Base-by-base conservation (phyloP, 2,797 vertebrate species). In the Lagocephalus sceleratus region DNA sequence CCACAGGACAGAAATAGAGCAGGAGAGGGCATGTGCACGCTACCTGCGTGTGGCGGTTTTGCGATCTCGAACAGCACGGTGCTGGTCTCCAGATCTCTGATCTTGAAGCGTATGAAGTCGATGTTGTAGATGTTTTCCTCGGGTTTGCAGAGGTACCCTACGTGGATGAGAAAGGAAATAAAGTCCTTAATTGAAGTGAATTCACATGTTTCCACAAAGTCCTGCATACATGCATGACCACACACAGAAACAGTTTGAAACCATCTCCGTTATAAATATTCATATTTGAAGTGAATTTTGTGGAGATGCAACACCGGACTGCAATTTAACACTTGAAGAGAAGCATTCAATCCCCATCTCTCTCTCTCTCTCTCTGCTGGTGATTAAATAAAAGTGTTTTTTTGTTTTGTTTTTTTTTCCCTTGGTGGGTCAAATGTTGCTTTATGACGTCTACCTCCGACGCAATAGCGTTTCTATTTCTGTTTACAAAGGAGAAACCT, bases 31-130 rank as follows among this genome's bases (percentile, higher is more conserved):
- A 23, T 14, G 32, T 35, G 15, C 19, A 26, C 10, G 5, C 12
- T 84, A 95, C 94, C 94, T 84, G 90, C 70, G 52, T 85, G 73
- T 35, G 92, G 92, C 0, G 95, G 95, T 73, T 97, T 97, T 75
- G 94, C 93, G 10, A 97, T 96, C 85, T 97, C 95, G 85, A 97
- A 97, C 16, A 97, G 86, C 57, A 95, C 93, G 0, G 93, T 94
- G 64, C 92, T 88, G 0, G 92, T 94, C 82, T 96, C 95, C 78
- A 97, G 85, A 82, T 97, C 95, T 69, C 95, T 89, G 76, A 97
- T 96, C 85, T 95, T 96, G 82, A 97, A 97, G 63, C 93, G 93
- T 5, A 94, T 94, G 73, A 97, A 97, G 76, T 97, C 94, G 15
- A 97, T 92, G 66, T 92, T 92, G 67, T 93, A 96, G 75, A 97